Base-by-base conservation (phyloP, 2,888 invertebrate species). In the Leptinotarsa haldemani region DNA sequence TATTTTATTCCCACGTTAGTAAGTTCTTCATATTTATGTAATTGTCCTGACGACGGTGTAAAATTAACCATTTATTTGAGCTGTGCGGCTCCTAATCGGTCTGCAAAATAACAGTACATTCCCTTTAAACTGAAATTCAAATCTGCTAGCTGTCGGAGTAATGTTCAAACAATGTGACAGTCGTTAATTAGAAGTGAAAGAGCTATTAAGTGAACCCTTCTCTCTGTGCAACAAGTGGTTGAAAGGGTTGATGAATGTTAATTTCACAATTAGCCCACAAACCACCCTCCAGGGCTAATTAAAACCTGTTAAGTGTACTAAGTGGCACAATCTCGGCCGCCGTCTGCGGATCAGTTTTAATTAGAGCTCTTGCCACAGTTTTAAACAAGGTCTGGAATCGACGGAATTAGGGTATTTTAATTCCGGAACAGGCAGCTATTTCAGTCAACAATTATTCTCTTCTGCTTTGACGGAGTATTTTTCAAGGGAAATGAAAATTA, bases 171-270 rank as follows among this genome's bases (percentile, higher is more conserved):
- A 81, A 83, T 81, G 78, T 76, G 82, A 83, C 82, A 81, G 78
- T 82, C 79, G 81, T 80, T 84, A 84, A 84, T 84, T 83, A 82
- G 75, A 70, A 75, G 77, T 77, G 70, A 78, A 79, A 80, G 78
- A 75, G 78, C 78, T 75, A 78, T 79, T 80, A 82, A 81, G 73
- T 78, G 75, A 83, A 83, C 82, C 84, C 84, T 82, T 84, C 80
- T 74, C 68, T 69, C 70, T 30, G 74, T 64, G 82, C 84, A 84
- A 84, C 84, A 84, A 84, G 84, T 84, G 84, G 82, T 77, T 73
- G 78, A 77, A 83, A 82, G 80, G 82, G 82, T 83, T 80, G 81
- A 76, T 77, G 79, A 82, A 83, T 83, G 84, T 82, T 83, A 84
- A 84, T 84, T 84, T 76, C 65, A 77, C 80, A 84, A 84, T 83